Percentiles rank a stretch among this genome's conserved stretches.
phyloP scores from a whole-genome alignment of 2,113 vertebrate species.

The Rhineura floridana region DNA sequence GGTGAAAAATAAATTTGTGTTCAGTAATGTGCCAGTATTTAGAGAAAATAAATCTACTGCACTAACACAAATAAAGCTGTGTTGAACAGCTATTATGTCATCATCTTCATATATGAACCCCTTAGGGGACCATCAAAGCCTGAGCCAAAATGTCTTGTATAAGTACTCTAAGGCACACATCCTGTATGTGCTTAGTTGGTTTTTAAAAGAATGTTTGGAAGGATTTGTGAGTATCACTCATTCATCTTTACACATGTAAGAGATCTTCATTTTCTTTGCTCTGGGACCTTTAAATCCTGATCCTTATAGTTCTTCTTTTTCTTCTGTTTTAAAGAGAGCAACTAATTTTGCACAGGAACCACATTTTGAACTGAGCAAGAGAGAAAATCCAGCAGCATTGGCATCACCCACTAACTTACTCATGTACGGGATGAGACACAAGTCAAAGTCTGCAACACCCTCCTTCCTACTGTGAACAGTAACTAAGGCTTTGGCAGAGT shows the following conservation, averaged over 20 bases:
- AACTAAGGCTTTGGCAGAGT: neutral
- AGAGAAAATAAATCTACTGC: too few relatives aligned
- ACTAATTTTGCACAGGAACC: too few relatives aligned
- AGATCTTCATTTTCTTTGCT: too few relatives aligned
- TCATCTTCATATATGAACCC: neutral
- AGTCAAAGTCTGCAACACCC: neutral
- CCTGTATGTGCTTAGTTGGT: too few relatives aligned
- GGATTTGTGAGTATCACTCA: neutral
- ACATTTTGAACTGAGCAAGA: too few relatives aligned
- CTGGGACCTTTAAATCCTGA: neutral
- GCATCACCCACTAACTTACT: neutral
- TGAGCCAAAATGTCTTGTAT: neutral
- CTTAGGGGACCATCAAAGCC: neutral
- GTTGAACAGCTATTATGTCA: neutral
- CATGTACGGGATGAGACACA: neutral
- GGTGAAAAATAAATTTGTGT: neutral
- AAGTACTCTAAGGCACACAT: neutral
- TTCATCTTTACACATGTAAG: neutral
- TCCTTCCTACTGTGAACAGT: neutral
- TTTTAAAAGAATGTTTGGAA: neutral
- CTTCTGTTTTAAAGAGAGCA: too few relatives aligned
- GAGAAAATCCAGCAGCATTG: neutral
- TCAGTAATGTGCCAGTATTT: neutral
- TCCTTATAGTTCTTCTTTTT: too few relatives aligned
- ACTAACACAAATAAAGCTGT: too few relatives aligned